These are phyloP conservation scores for Amphiura filiformis DNA, from an alignment of 35 echinoderm and acorn worm genomes.

Conservation along the genomic window DNA sequence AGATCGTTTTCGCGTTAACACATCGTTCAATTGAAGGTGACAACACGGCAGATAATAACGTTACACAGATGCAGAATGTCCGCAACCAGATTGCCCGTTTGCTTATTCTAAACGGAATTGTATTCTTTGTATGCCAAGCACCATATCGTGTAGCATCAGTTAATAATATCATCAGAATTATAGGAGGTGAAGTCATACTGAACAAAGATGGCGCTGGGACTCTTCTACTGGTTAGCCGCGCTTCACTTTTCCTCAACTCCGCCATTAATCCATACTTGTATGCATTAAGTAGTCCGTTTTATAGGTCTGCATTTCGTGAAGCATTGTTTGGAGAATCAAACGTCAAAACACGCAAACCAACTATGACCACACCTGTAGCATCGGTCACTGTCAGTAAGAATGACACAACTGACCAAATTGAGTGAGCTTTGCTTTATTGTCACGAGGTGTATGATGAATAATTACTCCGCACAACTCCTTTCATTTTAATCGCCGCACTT, in stretches of 20 bases:
- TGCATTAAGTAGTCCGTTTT: neutral
- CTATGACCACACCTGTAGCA: no score
- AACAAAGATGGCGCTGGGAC: neutral
- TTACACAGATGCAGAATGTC: neutral
- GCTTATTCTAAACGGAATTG: neutral
- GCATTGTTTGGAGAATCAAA: neutral
- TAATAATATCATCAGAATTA: neutral
- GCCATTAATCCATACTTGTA: neutral
- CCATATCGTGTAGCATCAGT: neutral
- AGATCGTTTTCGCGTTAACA: neutral
- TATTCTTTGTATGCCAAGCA: neutral
- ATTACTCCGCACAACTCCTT: no score
- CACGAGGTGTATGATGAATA: no score
- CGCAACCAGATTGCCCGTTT: neutral
- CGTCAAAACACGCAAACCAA: no score
- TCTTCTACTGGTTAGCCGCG: neutral
- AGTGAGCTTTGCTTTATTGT: no score
- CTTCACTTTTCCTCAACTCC: neutral
- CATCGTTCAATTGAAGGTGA: neutral
- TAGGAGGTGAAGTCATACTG: neutral
- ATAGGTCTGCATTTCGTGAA: neutral
- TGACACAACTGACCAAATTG: no score
- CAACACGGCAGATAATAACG: neutral
- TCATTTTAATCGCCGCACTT: no score
- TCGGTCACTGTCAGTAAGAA: no score